Evolutionary conservation across 2,797 vertebrate genomes (phyloP), one percentile per base, ranked within the genome.

Genomic region (Vireo griseus): DNA sequence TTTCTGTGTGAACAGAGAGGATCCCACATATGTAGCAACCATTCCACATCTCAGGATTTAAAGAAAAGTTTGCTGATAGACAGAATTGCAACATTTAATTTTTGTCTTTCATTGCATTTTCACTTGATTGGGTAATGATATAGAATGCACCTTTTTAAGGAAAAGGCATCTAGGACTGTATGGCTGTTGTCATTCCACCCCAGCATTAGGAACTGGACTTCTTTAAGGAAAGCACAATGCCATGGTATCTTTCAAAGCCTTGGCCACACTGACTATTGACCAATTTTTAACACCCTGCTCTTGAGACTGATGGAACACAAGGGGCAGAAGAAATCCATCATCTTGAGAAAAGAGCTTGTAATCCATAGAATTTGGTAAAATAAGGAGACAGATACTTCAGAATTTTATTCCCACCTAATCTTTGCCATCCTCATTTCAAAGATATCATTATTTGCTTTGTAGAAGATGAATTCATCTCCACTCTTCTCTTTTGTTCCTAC

Each of bases 381-480:
- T 67, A 87, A 94, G 66, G 61, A 75, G 48, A 76, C 17, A 92
- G 33, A 79, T 26, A 31, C 44, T 88, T 54, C 35, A 71, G 67
- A 85, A 87, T 74, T 92, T 76, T 85, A 94, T 71, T 82, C 57
- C 75, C n/a, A 90, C 39, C 52, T 61, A 82, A 79, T 67, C 63
- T 58, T 54, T 74, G 35, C 16, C 35, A 59, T 52, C 88, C 22
- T 86, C 2, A 5, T 81, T 92, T 95, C 55, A 81, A 93, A 83
- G 11, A 82, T 80, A 91, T 72, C 39, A 72, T 72, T 85, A 90
- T 59, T 71, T 84, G 69, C 37, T 52, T 84, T 62, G n/a, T 28
- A 44, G 55, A 86, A 81, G 59, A 77, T 35, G 2, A 88, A 76
- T 69, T 85, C 4, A 85, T 59, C 77, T 78, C 35, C 5, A 33